A percentile compares a stretch with the other conserved stretches of the same genome.
These are phyloP conservation scores for Lacanobia wlatinum DNA, from an alignment of 2,888 invertebrate species.

Conservation along the genomic window DNA sequence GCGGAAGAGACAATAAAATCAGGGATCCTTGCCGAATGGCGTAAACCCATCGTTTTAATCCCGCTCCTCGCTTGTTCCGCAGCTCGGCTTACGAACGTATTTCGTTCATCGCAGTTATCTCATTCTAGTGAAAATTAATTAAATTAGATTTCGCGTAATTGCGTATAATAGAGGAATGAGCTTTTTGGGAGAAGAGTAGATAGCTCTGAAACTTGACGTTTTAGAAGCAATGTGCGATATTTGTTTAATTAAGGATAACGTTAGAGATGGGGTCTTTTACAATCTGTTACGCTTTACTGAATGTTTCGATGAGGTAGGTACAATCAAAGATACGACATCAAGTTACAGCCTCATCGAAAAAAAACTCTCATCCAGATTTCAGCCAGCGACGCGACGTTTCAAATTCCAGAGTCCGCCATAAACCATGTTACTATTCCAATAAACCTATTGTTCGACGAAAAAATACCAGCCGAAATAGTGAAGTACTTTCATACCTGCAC, in stretches of 20 bases:
- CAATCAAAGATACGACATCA: neutral
- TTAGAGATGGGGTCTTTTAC: neutral
- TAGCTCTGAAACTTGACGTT: neutral
- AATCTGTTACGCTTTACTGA: neutral
- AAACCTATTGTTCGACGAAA: neutral
- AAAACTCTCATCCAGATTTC: too few relatives aligned
- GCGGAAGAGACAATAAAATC: slow-evolving; percentile 62
- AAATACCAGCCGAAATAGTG: neutral
- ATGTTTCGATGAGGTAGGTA: neutral
- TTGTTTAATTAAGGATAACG: neutral
- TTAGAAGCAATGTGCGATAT: neutral
- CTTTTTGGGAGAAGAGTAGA: slow-evolving; percentile 14
- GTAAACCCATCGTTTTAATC: slow-evolving; percentile 59
- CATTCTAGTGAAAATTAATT: slow-evolving; percentile 57
- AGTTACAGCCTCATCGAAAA: neutral
- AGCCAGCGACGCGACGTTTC: too few relatives aligned
- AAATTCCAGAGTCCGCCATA: neutral
- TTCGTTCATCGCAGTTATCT: slow-evolving; percentile 56
- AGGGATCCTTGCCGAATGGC: slow-evolving; percentile 54
- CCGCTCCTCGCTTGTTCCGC: slow-evolving; percentile 42
- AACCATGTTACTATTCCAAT: neutral
- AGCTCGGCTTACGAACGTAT: slow-evolving; percentile 55
- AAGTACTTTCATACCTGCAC: neutral
- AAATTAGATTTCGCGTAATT: slow-evolving; percentile 53
- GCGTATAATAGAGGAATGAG: slow-evolving; percentile 33